Evolutionary conservation across 1,140 invertebrate genomes (phyloP).

Genomic region (Formica exsecta): DNA sequence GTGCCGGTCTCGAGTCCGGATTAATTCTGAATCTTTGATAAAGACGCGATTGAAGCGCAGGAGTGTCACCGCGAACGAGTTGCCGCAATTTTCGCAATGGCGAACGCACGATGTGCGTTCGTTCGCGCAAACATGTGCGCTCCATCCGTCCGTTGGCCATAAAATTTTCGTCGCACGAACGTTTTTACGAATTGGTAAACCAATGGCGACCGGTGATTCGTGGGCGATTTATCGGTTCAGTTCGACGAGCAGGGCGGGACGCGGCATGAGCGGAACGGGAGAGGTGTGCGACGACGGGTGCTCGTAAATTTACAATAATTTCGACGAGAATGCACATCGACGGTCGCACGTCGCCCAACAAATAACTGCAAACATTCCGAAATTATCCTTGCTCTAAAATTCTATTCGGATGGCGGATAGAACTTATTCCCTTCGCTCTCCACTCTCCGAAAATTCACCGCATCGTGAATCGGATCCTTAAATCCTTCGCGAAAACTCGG

Average conservation of each 20-base stretch:
- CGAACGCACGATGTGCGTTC: too few relatives aligned
- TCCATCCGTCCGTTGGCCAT: conserved; percentile 14
- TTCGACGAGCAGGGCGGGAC: conserved; percentile 61
- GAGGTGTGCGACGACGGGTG: conserved; percentile 74
- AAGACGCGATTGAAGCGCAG: background rate
- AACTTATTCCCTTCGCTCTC: conserved; percentile 26
- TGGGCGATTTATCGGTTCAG: conserved; percentile 80
- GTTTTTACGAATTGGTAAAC: conserved; percentile 78
- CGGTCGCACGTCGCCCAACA: conserved; percentile 11
- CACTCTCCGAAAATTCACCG: conserved; percentile 23
- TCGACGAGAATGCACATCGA: conserved; percentile 73
- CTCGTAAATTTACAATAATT: conserved; percentile 83
- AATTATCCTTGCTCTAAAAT: conserved; percentile 62
- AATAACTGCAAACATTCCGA: conserved; percentile 65
- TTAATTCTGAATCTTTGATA: conserved; percentile 52
- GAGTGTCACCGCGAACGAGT: background rate
- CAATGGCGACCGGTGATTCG: conserved; percentile 73
- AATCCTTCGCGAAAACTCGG: conserved; percentile 26
- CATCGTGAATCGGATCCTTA: conserved; percentile 8
- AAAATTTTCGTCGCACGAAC: conserved; percentile 68
- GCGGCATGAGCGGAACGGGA: conserved; percentile 66
- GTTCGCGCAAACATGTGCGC: background rate
- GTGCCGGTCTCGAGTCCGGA: background rate
- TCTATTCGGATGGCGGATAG: conserved; percentile 17
- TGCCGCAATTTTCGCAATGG: conserved; percentile 32